Percentiles rank a stretch among this genome's conserved stretches.
These are phyloP conservation scores for Saxicola maurus DNA, from an alignment of 2,797 vertebrate genomes.

Conservation along the genomic window DNA sequence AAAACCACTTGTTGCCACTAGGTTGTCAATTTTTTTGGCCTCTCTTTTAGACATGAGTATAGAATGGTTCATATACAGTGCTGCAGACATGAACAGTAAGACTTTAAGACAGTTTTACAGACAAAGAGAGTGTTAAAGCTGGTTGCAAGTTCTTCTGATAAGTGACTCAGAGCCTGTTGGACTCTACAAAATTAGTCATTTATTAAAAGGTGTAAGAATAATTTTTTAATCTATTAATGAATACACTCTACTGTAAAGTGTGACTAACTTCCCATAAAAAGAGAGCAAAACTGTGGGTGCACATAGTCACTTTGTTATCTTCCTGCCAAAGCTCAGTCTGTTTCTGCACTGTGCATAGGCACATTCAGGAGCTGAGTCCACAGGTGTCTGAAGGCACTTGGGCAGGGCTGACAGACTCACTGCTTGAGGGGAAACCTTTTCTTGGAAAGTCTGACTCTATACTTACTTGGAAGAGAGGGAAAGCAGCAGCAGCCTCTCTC, in stretches of 20 bases:
- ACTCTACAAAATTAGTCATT: conserved; percentile 24
- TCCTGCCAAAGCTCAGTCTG: background rate
- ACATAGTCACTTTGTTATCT: background rate
- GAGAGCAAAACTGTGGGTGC: background rate
- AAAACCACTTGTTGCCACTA: background rate
- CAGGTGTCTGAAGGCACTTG: background rate
- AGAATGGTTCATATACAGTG: background rate
- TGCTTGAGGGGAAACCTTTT: background rate
- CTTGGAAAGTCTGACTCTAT: background rate
- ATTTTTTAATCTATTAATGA: conserved; percentile 46
- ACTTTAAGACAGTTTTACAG: background rate
- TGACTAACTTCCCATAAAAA: conserved; percentile 46
- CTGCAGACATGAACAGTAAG: background rate
- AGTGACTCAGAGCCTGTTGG: conserved; percentile 16
- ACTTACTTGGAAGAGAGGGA: background rate
- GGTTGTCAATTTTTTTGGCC: fast-evolving
- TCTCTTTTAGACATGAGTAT: background rate
- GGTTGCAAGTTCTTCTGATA: background rate
- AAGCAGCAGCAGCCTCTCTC: background rate
- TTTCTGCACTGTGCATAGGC: background rate
- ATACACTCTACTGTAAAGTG: background rate
- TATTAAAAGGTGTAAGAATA: conserved; percentile 34
- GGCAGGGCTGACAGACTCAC: background rate
- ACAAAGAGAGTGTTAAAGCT: background rate
- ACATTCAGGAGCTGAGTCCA: background rate